Base-by-base conservation (phyloP, 1,140 invertebrate species). In the Zelostemma sp. region DNA sequence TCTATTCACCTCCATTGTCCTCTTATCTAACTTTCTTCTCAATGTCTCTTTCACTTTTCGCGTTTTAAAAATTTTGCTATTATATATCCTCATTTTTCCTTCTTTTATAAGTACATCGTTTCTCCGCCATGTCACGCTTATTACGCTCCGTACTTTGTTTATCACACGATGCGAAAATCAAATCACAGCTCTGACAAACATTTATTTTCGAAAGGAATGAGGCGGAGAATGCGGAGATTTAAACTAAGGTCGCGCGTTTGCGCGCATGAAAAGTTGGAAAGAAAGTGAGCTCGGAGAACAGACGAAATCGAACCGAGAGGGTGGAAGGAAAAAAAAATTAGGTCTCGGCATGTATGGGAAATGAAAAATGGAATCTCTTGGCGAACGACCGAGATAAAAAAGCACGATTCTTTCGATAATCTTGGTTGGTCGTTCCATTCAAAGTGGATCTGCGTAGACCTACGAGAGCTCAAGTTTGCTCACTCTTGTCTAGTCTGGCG, bases 161-260 rank as follows among this genome's bases (percentile, higher is more conserved):
- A 35, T 38, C 41, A 9, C 47, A 56, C 31, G 49, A 31, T 40
- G 45, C 38, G 64, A 55, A 78, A 77, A 68, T 72, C 60, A 63
- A 69, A 79, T 82, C 79, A 76, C 78, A 80, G 75, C 58, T 76
- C 72, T 72, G 65, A 72, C 70, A 70, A 77, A 80, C 72, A 70
- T 61, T 64, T 62, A n/a, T 47, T 49, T 16, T 55, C 28, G 43
- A 57, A 18, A 57, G 31, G 17, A 16, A 1, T 5, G 47, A 28
- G 33, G 21, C 12, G 31, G 54, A n/a, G 16, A 46, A n/a, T n/a
- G 28, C 28, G 41, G 18, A 48, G 40, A 40, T 48, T 55, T 18
- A 6, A 33, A 25, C 25, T 41, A 6, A 43, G 16, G 18, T 19
- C 18, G 14, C 54, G 28, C 8, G 4, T 21, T 5, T n/a, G 50